phyloP scores from a whole-genome alignment of 35 echinoderm and acorn worm species.

The Strongylocentrotus purpuratus region DNA sequence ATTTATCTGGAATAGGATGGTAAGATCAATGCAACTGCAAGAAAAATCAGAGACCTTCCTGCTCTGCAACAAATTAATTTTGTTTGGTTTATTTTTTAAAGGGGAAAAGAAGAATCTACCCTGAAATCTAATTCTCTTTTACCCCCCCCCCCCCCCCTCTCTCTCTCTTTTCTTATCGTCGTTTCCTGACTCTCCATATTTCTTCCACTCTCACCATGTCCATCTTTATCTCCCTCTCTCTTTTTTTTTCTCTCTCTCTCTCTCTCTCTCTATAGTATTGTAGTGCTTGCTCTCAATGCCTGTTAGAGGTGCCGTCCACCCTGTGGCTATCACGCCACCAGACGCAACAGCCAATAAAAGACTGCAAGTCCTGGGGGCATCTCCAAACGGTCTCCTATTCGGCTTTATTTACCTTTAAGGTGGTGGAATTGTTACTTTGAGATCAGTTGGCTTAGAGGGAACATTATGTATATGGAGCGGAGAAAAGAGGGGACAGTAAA shows the following conservation, averaged over 20 bases:
- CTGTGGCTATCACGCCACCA: slow-evolving; percentile 35
- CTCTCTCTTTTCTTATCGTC: background rate
- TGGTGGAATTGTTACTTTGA: background rate
- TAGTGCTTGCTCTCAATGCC: background rate
- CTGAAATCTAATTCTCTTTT: background rate
- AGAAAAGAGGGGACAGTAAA: background rate
- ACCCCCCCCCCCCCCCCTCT: background rate
- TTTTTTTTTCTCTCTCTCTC: background rate
- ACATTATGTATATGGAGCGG: slow-evolving; percentile 3
- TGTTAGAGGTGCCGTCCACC: slow-evolving; percentile 13
- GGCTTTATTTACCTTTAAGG: background rate
- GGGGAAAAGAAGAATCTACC: background rate
- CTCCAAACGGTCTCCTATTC: background rate
- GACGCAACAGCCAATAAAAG: background rate
- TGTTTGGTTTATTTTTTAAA: background rate
- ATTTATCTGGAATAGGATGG: background rate
- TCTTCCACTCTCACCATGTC: background rate
- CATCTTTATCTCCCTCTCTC: background rate
- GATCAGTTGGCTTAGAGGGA: background rate
- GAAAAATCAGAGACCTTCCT: background rate
- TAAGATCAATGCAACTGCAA: background rate
- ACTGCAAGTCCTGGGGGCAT: background rate
- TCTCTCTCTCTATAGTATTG: background rate
- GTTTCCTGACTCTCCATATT: background rate
- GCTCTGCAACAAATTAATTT: background rate